Evolutionary conservation across 2,797 vertebrate species (phyloP), one percentile per base, ranked within the genome.

Genomic region (Labroides dimidiatus): DNA sequence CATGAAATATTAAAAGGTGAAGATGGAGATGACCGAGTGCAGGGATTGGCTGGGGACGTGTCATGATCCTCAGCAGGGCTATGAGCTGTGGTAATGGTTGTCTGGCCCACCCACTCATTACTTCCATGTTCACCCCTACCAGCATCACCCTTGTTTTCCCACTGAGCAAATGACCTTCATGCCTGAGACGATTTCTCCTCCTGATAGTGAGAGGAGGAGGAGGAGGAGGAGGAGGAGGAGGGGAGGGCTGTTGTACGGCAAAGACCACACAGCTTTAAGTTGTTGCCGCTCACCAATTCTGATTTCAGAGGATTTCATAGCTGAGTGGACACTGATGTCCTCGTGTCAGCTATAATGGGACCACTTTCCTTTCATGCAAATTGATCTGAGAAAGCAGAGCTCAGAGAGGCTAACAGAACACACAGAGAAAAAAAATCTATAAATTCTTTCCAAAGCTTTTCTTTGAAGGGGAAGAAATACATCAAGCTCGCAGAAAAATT

Each of bases 1-100:
- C 92, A 95, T 95, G 92, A 95, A 96, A 96, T 96, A 97, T 97
- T 96, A 94, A 97, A 89, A 87, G 91, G 93, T 93, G 93, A 94
- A 95, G 95, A 96, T 95, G 95, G 95, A 96, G 94, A 95, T 93
- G 95, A 96, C 94, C 87, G 91, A 89, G 93, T 87, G 93, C 94
- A 90, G 91, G 90, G 95, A 95, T 95, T 94, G 94, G 93, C 92
- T 94, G 92, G 92, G 94, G 96, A 95, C 81, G 87, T 93, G 95
- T 95, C 96, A 96, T 95, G 95, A 96, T 96, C 87, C 81, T 75
- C 83, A 83, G 88, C 83, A 80, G 82, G 69, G 80, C 82, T 88
- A 80, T 78, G 84, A 79, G 75, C 87, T 82, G 80, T 79, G 84
- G 86, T 87, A 91, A 92, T 92, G 84, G 91, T 75, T 84, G 86